phyloP scores from a whole-genome alignment of 1,140 invertebrate species.

The Drosophila biarmipes region DNA sequence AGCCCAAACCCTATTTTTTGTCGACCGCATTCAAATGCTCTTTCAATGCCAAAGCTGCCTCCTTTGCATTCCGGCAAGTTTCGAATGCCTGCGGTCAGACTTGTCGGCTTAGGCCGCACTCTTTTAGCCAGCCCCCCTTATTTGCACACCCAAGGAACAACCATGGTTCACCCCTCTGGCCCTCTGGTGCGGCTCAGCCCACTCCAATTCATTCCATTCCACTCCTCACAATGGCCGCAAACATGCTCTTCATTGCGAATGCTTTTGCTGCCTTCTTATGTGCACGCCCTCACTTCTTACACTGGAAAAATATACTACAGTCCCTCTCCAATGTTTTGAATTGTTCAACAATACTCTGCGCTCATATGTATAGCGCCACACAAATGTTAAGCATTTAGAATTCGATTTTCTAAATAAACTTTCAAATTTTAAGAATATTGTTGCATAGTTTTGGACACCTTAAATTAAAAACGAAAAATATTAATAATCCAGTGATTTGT shows the following conservation, averaged over 20 bases:
- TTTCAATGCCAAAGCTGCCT: conserved; percentile 74
- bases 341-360: too few species aligned
- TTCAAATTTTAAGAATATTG: too few species aligned
- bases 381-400: too few species aligned
- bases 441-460: too few species aligned
- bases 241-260: conserved; percentile 78
- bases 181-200: neutral
- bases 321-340: too few species aligned
- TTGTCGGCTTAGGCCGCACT: conserved; percentile 71
- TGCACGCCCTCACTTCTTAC: conserved; percentile 19
- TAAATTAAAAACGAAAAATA: too few species aligned
- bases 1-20: neutral
- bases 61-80: conserved; percentile 55
- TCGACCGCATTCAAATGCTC: conserved; percentile 62
- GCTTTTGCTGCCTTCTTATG: conserved; percentile 36
- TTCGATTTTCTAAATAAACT: too few species aligned
- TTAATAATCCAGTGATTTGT: too few species aligned
- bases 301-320: neutral
- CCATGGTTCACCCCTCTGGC: too few species aligned
- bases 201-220: conserved; percentile 7
- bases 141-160: neutral
- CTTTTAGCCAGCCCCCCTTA: conserved; percentile 19
- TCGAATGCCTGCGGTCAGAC: conserved; percentile 68
- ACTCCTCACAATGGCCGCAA: conserved; percentile 42
- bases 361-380: too few species aligned